Base-by-base conservation (phyloP, 2,113 vertebrate genomes). In the Chlorocebus sabaeus region DNA sequence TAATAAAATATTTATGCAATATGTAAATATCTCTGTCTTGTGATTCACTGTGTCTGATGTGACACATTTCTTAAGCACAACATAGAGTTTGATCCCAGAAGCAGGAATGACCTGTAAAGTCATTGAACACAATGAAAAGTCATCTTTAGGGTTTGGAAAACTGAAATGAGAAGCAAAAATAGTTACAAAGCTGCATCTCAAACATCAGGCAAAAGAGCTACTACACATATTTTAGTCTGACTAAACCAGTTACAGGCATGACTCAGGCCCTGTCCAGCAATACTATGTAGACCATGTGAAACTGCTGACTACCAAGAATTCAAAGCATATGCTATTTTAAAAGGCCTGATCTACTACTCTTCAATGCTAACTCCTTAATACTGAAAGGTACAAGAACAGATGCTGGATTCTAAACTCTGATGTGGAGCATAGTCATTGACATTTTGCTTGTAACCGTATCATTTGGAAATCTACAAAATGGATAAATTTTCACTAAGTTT, bases 51-150 rank as follows among this genome's bases (percentile, higher is more conserved):
- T 90, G 43, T 73, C 50, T 88, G 67, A 82, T 38, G 40, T 27
- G n/a, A 96, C 96, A 78, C 45, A 96, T 95, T 94, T 95, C 95
- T 96, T 96, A 97, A 85, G 40, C 64, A 91, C 30, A 96, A 75
- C 35, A 59, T 9, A 91, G 52, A 84, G 72, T 2, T 92, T 92
- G 72, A 92, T 93, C 45, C 73, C 94, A 95, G 79, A 92, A 95
- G 68, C 25, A 96, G 67, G 52, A 86, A 23, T 92, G 79, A 96
- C 52, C 38, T 89, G 61, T 52, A 78, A 92, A 95, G 64, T 79
- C 48, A 89, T 22, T 86, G 73, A 78, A 61, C 38, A 96, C 96
- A 97, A 93, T 78, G 20, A n/a, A 94, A 94, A 73, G 59, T 68
- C 82, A 89, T 43, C 50, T 43, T 83, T 38, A 82, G 17, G n/a